Conservation (phyloP, 1,140 invertebrate species). For the Meteorus sp. region DNA sequence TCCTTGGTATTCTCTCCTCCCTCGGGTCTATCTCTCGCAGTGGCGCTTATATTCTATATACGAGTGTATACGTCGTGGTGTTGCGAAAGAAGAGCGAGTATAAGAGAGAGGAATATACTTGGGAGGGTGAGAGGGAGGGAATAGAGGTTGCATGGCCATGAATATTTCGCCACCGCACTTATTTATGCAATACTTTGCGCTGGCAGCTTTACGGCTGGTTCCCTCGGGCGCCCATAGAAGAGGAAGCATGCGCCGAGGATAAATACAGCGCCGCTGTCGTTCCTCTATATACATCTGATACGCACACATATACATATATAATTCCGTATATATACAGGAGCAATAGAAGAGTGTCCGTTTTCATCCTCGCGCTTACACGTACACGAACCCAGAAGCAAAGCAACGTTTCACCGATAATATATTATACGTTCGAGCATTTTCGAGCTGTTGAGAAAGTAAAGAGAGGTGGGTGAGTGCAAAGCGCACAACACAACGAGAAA, state of each 20-base stretch:
- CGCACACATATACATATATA: background rate
- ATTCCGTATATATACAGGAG: too few relatives aligned
- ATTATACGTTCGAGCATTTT: constrained; percentile 52
- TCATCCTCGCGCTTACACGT: constrained; percentile 41
- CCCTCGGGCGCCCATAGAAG: constrained; percentile 30
- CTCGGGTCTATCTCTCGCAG: background rate
- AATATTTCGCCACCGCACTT: constrained; percentile 58
- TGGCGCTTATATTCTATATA: constrained; percentile 12
- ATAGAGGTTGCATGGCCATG: constrained; percentile 48
- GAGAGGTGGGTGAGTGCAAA: constrained; percentile 32
- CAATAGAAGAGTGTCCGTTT: constrained; percentile 12
- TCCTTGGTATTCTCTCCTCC: background rate
- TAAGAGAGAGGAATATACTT: too few relatives aligned
- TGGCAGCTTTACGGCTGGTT: constrained; percentile 54
- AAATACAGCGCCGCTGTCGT: constrained; percentile 42
- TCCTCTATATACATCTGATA: background rate
- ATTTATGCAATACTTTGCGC: constrained; percentile 60
- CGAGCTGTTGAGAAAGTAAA: constrained; percentile 45
- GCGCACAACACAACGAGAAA: too few relatives aligned
- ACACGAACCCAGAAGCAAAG: background rate
- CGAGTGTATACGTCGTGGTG: background rate
- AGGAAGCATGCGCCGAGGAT: constrained; percentile 38
- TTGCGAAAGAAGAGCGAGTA: background rate
- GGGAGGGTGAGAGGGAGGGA: constrained; percentile 21
- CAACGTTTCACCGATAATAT: constrained; percentile 42